Percentiles rank a stretch among this genome's conserved stretches.
Evolutionary conservation across 2,888 invertebrate species (phyloP).

Genomic region (Beris chalybata): DNA sequence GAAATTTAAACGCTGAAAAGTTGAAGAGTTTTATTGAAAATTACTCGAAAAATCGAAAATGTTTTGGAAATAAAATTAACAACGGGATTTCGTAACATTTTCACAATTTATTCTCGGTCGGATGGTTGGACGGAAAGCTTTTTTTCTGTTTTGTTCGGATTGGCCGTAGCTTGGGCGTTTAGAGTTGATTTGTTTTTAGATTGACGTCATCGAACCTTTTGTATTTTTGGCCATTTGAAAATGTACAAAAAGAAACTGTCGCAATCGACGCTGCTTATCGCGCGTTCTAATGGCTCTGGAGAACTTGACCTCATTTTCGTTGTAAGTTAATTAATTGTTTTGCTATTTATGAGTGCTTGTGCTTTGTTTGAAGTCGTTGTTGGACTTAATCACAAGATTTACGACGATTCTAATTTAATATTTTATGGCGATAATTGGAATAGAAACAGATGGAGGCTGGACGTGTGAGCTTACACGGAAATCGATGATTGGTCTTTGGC

Average conservation of each 20-base stretch:
- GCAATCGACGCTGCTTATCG: slow-evolving; percentile 14
- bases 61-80: background rate
- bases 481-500: too few species aligned
- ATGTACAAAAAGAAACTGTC: background rate
- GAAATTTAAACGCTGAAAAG: slow-evolving; percentile 22
- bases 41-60: too few species aligned
- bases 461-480: too few species aligned
- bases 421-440: slow-evolving; percentile 17
- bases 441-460: slow-evolving; percentile 8
- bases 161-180: too few species aligned
- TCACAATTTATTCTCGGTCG: background rate
- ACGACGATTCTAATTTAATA: slow-evolving; percentile 3
- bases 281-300: slow-evolving; percentile 5
- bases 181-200: too few species aligned
- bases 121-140: too few species aligned
- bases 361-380: slow-evolving; percentile 4
- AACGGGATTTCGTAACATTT: slow-evolving; percentile 20
- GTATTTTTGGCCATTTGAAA: too few species aligned
- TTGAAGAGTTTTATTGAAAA: background rate
- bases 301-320: slow-evolving; percentile 14
- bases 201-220: too few species aligned
- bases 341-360: background rate
- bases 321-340: slow-evolving; percentile 1
- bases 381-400: slow-evolving; percentile 9
- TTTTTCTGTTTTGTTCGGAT: too few species aligned